phyloP scores from a whole-genome alignment of 2,113 vertebrate species.

The Coturnix japonica region DNA sequence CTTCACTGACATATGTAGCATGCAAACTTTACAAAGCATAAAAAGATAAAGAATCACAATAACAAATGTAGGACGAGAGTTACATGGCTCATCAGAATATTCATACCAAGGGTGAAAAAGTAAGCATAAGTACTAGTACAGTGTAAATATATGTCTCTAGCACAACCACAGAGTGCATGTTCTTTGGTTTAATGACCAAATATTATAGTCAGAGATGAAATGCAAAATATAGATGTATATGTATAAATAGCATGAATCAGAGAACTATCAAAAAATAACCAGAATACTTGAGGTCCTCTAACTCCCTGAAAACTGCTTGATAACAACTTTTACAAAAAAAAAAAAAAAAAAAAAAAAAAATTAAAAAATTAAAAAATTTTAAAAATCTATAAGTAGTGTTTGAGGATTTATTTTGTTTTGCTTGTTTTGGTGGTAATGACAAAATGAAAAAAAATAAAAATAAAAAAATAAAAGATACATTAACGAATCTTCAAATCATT shows the following conservation, averaged over 20 bases:
- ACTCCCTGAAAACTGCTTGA: not conserved
- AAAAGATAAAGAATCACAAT: not conserved
- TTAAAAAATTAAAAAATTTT: not conserved
- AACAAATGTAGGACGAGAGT: not conserved
- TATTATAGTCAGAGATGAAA: not conserved
- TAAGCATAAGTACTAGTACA: not conserved
- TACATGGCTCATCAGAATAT: not conserved
- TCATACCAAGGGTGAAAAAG: not conserved
- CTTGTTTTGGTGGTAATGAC: not conserved
- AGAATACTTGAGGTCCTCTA: not conserved
- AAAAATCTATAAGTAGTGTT: accelerated
- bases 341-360: accelerated
- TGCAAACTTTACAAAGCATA: not conserved
- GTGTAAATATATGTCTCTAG: not conserved
- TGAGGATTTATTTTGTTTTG: not conserved
- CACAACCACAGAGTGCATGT: not conserved
- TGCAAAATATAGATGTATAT: not conserved
- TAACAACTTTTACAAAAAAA: not conserved
- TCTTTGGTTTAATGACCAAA: not conserved
- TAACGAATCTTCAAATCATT: not conserved
- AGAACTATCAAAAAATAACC: not conserved
- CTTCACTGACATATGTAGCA: not conserved
- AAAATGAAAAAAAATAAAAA: not conserved
- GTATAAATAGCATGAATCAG: not conserved
- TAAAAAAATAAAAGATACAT: not conserved